Evolutionary conservation across 2,113 vertebrate genomes (phyloP), one percentile per base, ranked within the genome.

Genomic region (Hipposideros armiger): DNA sequence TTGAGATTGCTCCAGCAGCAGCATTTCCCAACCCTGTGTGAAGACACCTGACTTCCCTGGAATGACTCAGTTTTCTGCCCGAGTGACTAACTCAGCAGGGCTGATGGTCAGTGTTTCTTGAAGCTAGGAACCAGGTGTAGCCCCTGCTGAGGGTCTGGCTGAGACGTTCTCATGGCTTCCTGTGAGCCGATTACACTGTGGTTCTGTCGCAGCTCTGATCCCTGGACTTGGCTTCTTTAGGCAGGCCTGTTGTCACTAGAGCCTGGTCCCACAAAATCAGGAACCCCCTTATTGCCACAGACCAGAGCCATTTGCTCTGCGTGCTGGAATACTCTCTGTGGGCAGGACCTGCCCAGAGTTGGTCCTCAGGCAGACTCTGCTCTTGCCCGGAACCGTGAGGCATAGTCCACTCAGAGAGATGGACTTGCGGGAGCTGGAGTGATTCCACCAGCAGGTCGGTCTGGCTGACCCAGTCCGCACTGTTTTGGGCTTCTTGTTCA

Each of bases 1-100:
- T 86, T 97, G 86, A 50, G 76, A 81, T 98, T 97, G 95, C 97
- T 86, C 78, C 92, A 95, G 86, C 85, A 89, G 66, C 72, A 40
- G 36, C 19, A 1, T 98, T 98, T 96, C 98, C 52, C 96, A 98
- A 97, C 6, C 10, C 1, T 0, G 19, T 77, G 13, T 72, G 42
- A 86, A 90, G 73, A 60, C 86, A 93, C n/a, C 24, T 83, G 58
- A 19, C 72, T 81, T 47, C 60, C 40, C n/a, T 28, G 32, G 67
- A 20, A 10, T 78, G 3, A 26, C 80, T 91, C 20, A 22, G 47
- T 88, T 73, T 78, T 89, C 42, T 87, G 73, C 76, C 32, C 3
- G 1, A 54, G 66, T 30, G 28, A 73, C 60, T 78, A 54, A 22
- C 42, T 73, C 60, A 66, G 66, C 72, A 47, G 36, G 36, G 72